Evolutionary conservation across 2,797 vertebrate species (phyloP).

Genomic region (Leontopithecus rosalia): DNA sequence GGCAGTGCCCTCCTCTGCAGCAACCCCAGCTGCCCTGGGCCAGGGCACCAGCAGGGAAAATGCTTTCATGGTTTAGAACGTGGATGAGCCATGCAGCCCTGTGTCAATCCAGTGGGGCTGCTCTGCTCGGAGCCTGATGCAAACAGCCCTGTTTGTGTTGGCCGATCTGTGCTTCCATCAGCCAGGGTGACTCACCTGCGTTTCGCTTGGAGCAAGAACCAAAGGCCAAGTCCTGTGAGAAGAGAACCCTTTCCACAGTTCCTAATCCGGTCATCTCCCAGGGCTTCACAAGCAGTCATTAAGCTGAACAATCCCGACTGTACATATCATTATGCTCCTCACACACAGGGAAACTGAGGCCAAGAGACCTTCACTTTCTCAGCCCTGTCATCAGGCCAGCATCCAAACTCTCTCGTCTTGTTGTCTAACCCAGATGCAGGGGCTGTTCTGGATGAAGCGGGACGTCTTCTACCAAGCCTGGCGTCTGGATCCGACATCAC

Average conservation of each 20-base stretch:
- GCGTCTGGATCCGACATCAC: neutral
- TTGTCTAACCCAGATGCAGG: neutral
- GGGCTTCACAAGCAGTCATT: neutral
- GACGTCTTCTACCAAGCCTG: neutral
- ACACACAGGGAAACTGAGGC: slow-evolving; percentile 18
- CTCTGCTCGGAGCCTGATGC: rapidly evolving
- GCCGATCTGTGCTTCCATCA: rapidly evolving
- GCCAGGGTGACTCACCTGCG: neutral
- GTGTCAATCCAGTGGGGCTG: neutral
- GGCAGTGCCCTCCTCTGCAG: rapidly evolving
- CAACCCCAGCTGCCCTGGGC: rapidly evolving
- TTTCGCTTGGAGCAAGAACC: neutral
- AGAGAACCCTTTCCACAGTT: neutral
- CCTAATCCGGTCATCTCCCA: neutral
- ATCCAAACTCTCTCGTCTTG: neutral
- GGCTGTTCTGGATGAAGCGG: neutral
- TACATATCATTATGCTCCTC: slow-evolving; percentile 24
- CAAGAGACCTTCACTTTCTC: neutral
- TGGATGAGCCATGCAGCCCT: neutral
- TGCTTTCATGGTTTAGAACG: rapidly evolving
- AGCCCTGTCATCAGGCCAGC: neutral
- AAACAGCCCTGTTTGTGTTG: too few species aligned
- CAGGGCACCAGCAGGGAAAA: neutral
- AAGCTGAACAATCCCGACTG: neutral
- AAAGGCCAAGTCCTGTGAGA: neutral